A percentile compares a stretch with the other conserved stretches of the same genome.
These are phyloP conservation scores for Rhagoletis zephyria DNA, from an alignment of 1,140 invertebrate species.

Conservation along the genomic window DNA sequence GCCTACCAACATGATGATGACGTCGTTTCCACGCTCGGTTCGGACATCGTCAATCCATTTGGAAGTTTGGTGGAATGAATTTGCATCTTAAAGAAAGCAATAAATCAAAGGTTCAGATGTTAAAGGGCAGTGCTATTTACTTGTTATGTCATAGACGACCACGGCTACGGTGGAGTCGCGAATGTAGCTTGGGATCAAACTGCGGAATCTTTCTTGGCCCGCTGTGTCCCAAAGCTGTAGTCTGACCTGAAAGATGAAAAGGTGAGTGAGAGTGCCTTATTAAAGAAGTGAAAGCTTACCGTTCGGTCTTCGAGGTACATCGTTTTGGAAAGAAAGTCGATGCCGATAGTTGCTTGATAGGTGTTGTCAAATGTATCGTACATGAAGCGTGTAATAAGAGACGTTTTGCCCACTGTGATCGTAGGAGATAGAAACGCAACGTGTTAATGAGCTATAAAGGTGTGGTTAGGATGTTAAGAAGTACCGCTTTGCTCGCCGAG, in stretches of 20 bases:
- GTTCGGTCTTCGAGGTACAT: slow-evolving; percentile 99
- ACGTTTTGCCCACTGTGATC: slow-evolving; percentile 99
- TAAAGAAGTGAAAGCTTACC: no score
- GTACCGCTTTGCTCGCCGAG: slow-evolving; percentile 99
- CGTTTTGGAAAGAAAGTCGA: slow-evolving; percentile 99
- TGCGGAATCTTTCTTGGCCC: slow-evolving; percentile 97
- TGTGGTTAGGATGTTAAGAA: no score
- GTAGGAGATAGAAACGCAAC: no score
- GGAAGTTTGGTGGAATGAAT: slow-evolving; percentile 99
- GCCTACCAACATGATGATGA: slow-evolving; percentile 99
- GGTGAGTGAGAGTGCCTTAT: no score
- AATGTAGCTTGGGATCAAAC: slow-evolving; percentile 99
- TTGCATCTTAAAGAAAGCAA: no score
- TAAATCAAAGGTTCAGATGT: no score
- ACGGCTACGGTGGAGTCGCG: slow-evolving; percentile 99
- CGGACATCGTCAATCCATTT: slow-evolving; percentile 99
- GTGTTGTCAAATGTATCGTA: slow-evolving; percentile 99
- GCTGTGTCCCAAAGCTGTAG: slow-evolving; percentile 98
- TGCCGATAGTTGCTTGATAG: slow-evolving; percentile 99
- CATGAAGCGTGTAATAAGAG: slow-evolving; percentile 99
- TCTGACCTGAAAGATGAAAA: no score
- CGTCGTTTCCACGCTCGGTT: slow-evolving; percentile 98
- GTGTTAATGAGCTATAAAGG: no score
- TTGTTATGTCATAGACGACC: slow-evolving; percentile 99
- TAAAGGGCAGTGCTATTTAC: no score